phyloP scores from a whole-genome alignment of 2,113 vertebrate species.

The Scomber scombrus region DNA sequence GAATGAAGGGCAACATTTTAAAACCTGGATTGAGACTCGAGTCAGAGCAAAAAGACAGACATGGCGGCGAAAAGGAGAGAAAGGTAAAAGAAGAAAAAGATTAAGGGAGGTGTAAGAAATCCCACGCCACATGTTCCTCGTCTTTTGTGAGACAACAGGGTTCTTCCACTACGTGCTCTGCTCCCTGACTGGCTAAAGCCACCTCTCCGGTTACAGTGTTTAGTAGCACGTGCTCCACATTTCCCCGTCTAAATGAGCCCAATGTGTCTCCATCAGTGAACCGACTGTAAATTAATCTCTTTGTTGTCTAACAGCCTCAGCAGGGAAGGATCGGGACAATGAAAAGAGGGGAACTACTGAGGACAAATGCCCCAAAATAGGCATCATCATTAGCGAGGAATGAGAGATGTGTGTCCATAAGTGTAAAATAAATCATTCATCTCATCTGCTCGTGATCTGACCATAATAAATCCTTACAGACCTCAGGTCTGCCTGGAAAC shows the following conservation, averaged over 20 bases:
- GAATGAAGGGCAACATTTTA: background rate
- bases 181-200: conserved; percentile 46
- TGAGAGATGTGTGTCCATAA: conserved; percentile 13
- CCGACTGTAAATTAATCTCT: conserved; percentile 72
- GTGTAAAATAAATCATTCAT: conserved; percentile 15
- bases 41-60: conserved; percentile 12
- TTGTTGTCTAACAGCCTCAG: conserved; percentile 68
- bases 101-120: background rate
- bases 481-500: background rate
- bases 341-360: conserved; percentile 27
- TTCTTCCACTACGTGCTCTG: conserved; percentile 40
- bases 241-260: conserved; percentile 63
- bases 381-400: background rate
- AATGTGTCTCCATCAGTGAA: conserved; percentile 60
- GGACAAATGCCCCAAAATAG: conserved; percentile 23
- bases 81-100: background rate
- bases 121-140: conserved; percentile 14
- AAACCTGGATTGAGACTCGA: conserved; percentile 8
- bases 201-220: conserved; percentile 68
- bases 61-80: background rate
- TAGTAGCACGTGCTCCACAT: conserved; percentile 63
- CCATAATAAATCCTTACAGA: background rate
- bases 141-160: conserved; percentile 48
- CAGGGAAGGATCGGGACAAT: conserved; percentile 39
- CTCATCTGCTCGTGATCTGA: background rate